Evolutionary conservation across 2,888 invertebrate genomes (phyloP).

Genomic region (Cyclophora albipunctata): DNA sequence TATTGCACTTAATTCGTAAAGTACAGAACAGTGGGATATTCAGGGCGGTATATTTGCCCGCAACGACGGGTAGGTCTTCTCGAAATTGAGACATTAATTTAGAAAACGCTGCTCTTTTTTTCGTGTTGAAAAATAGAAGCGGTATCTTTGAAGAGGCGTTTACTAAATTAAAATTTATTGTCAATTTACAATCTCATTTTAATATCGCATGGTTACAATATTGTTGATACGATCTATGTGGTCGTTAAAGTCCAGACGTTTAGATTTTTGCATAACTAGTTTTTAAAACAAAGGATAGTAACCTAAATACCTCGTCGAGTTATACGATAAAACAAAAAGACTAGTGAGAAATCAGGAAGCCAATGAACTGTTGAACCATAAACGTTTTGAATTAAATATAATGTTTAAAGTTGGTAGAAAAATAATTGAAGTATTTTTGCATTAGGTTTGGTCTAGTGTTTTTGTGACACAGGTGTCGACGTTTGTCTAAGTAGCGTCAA

Average conservation of each 20-base stretch:
- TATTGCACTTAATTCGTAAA: slow-evolving; percentile 55
- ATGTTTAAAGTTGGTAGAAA: not conserved
- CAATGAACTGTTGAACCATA: slow-evolving; percentile 15
- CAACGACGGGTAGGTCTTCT: slow-evolving; percentile 61
- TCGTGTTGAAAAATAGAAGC: slow-evolving; percentile 34
- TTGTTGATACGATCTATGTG: slow-evolving; percentile 20
- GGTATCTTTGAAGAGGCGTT: slow-evolving; percentile 50
- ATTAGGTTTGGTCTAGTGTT: too few relatives aligned
- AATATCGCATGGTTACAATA: slow-evolving; percentile 21
- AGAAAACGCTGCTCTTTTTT: slow-evolving; percentile 18
- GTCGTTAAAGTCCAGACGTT: slow-evolving; percentile 8
- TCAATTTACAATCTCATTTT: slow-evolving; percentile 18
- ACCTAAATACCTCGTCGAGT: slow-evolving; percentile 14
- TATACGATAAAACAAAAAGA: slow-evolving; percentile 14
- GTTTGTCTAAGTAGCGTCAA: too few relatives aligned
- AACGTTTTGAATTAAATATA: slow-evolving; percentile 9
- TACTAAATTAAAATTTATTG: slow-evolving; percentile 34
- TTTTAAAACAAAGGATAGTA: slow-evolving; percentile 17
- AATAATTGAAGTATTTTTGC: too few relatives aligned
- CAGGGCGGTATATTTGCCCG: slow-evolving; percentile 63
- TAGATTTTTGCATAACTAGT: slow-evolving; percentile 19
- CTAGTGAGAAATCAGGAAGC: slow-evolving; percentile 12
- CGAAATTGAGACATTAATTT: slow-evolving; percentile 67
- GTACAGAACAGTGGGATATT: slow-evolving; percentile 41
- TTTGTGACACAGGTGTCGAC: too few relatives aligned